Base-by-base conservation (phyloP, 1,140 invertebrate species). In the Gonatopus flavifemur region DNA sequence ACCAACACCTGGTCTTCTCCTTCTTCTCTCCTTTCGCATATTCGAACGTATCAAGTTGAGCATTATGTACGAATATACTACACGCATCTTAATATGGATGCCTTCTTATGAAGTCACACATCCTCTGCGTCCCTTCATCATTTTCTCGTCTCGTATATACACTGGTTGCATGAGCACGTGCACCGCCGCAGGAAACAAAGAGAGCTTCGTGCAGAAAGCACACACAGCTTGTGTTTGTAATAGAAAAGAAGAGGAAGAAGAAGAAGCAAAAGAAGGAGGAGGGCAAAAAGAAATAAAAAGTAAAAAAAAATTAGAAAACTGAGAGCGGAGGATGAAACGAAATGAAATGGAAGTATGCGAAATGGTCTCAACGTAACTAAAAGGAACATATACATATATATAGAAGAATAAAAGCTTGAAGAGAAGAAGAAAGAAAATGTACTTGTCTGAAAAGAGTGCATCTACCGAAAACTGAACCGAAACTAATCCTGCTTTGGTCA, bases 161-260 rank as follows among this genome's bases (percentile, higher is more conserved):
- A 55, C 55, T 59, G 48, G 55, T 47, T 47, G 21, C 10, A 16
- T 21, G 49, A 63, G 61, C 61, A 63, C 61, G 59, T 63, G 59
- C 61, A 62, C n/a, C n/a, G n/a, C n/a, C n/a, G 30, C 35, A 22
- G 46, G 55, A 63, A 62, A 62, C 59, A 63, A 63, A 62, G 59
- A 62, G 49, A 20, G 50, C 43, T 43, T 41, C 49, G 47, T 22
- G 39, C 30, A 50, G 35, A 40, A 53, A 43, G 48, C 30, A 51
- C 55, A 57, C 40, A 50, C 42, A 35, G 40, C 41, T 38, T 28
- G 43, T 18, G 40, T 22, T 33, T 19, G n/a, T 28, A 18, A 38
- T 20, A 37, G 24, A 40, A n/a, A n/a, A n/a, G n/a, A n/a, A 24
- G 25, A 38, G 22, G 12, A 22, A 44, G 25, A 9, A 45, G 39